Percentiles rank a stretch among this genome's conserved stretches.
Conservation (phyloP, 37 sponge, comb jelly and placozoan species). For the Beroe ovata region DNA sequence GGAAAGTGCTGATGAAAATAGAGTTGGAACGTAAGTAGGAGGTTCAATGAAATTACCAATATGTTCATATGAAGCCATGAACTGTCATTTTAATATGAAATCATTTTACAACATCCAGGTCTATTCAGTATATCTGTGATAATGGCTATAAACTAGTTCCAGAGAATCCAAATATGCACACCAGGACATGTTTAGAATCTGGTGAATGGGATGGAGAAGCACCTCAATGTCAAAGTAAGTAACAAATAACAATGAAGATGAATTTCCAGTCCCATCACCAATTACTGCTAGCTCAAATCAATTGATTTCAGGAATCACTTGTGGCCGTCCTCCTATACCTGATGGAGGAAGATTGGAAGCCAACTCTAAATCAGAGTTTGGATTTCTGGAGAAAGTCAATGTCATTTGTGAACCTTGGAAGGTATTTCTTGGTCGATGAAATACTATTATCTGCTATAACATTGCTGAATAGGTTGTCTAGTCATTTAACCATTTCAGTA, state of each 20-base stretch:
- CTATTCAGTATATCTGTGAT: slow-evolving; percentile 19
- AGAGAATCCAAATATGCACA: background rate
- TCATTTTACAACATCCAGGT: slow-evolving; percentile 28
- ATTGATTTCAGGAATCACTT: background rate
- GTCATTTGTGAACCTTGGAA: slow-evolving; percentile 23
- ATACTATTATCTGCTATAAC: too few species aligned
- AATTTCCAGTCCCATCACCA: too few species aligned
- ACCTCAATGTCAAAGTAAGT: slow-evolving; percentile 24
- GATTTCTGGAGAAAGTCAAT: background rate
- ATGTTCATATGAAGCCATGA: too few species aligned
- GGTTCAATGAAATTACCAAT: too few species aligned
- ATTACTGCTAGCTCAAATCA: too few species aligned
- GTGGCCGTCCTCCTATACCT: background rate
- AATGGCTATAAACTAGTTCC: slow-evolving; percentile 30
- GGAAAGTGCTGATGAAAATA: slow-evolving; percentile 34
- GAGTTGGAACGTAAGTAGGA: slow-evolving; percentile 23
- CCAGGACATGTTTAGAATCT: slow-evolving; percentile 1
- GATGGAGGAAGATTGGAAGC: slow-evolving; percentile 8
- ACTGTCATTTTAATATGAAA: too few species aligned
- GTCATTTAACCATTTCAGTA: slow-evolving; percentile 9
- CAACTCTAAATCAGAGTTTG: background rate
- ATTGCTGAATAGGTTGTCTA: too few species aligned
- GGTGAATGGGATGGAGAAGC: slow-evolving; percentile 36
- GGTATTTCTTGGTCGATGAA: background rate
- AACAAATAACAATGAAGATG: background rate